Percentiles rank a stretch among this genome's conserved stretches.
Conservation (phyloP, 2,888 invertebrate genomes). For the Oligia latruncula region DNA sequence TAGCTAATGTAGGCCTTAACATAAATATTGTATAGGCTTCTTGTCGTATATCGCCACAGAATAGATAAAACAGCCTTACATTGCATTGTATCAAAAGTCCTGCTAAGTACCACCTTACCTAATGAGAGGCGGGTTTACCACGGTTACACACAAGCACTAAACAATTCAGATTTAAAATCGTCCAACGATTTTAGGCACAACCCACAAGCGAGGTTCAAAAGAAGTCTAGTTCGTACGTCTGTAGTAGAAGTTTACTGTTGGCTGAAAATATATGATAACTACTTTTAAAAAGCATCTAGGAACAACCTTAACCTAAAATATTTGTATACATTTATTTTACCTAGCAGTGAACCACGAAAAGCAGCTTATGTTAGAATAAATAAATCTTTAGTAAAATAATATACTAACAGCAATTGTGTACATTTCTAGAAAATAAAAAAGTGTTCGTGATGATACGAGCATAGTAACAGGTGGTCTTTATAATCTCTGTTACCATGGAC, state of each 20-base stretch:
- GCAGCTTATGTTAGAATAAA: background rate
- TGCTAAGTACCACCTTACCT: background rate
- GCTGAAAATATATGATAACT: background rate
- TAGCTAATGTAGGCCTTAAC: background rate
- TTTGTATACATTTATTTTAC: background rate
- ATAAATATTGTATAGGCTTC: background rate
- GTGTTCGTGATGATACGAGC: background rate
- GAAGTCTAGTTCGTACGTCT: no score
- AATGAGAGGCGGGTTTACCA: no score
- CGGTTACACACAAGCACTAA: background rate
- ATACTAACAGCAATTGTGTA: background rate
- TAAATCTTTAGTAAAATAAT: background rate
- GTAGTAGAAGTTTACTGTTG: background rate
- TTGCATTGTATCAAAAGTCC: background rate
- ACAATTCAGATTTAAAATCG: background rate
- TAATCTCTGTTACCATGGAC: slow-evolving; percentile 4
- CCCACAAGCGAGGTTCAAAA: no score
- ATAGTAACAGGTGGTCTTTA: background rate
- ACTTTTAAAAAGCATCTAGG: background rate
- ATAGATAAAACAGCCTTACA: no score
- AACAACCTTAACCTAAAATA: background rate
- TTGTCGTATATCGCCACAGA: background rate
- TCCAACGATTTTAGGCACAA: no score
- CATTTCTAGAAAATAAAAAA: background rate
- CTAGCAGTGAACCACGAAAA: background rate